A percentile compares a stretch with the other conserved stretches of the same genome.
Conservation (phyloP, 2,113 vertebrate species). For the Murina feae region DNA sequence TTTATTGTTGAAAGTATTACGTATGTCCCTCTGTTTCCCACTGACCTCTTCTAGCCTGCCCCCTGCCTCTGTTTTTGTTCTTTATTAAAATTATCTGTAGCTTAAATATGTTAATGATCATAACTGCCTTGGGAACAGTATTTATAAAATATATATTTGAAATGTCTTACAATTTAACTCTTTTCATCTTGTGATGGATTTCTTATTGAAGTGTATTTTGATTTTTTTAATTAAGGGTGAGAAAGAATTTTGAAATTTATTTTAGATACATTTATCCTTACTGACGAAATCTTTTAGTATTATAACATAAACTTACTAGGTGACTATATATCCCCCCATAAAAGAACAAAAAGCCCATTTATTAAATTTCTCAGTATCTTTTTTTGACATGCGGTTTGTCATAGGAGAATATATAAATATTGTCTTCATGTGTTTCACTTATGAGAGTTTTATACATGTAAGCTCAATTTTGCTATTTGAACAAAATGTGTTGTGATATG, state of each 20-base stretch:
- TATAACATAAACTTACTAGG: background rate
- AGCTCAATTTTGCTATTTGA: background rate
- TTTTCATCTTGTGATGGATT: background rate
- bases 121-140: background rate
- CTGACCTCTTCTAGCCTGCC: no score
- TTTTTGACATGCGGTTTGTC: background rate
- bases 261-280: background rate
- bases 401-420: background rate
- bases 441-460: background rate
- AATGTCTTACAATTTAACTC: constrained; percentile 18
- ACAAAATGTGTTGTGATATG: background rate
- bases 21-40: no score
- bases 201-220: constrained; percentile 1
- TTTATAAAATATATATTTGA: background rate
- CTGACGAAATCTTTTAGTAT: background rate
- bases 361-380: background rate
- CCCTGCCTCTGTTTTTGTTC: no score
- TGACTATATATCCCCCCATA: background rate
- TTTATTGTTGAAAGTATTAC: no score
- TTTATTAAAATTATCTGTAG: background rate
- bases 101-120: background rate
- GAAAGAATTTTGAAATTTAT: background rate
- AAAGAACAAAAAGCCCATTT: background rate
- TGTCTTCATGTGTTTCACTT: background rate
- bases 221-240: background rate